These are phyloP conservation scores for Mesocricetus auratus DNA, from an alignment of 2,113 vertebrate genomes.

Conservation along the genomic window DNA sequence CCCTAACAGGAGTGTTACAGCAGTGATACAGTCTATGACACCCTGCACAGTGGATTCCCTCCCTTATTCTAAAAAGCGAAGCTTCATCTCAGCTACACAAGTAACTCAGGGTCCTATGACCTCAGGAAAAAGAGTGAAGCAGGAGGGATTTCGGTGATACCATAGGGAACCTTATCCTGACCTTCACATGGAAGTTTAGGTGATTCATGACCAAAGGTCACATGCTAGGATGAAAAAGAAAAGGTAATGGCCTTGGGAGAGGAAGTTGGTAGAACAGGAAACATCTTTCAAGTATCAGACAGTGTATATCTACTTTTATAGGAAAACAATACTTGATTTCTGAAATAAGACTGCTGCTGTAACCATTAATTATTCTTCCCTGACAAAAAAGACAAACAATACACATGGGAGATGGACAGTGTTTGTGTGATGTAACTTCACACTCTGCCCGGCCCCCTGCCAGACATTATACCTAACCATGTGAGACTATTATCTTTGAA, in stretches of 20 bases:
- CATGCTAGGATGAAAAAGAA: neutral
- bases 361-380: neutral
- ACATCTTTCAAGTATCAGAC: neutral
- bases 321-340: neutral
- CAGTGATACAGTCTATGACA: neutral
- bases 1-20: neutral
- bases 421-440: neutral
- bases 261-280: neutral
- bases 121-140: slow-evolving; percentile 29
- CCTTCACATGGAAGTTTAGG: neutral
- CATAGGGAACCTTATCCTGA: neutral
- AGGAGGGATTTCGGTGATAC: neutral
- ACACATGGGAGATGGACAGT: neutral
- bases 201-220: neutral
- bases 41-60: neutral
- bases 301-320: neutral
- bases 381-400: slow-evolving; percentile 29
- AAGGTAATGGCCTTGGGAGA: accelerated
- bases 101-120: neutral
- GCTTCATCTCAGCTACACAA: neutral
- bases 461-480: neutral
- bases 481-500: slow-evolving; percentile 5
- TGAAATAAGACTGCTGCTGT: neutral
- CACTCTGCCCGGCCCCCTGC: neutral
- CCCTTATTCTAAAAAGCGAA: neutral